These are phyloP conservation scores for Aythya fuligula DNA, from an alignment of 2,797 vertebrate genomes.

Conservation along the genomic window DNA sequence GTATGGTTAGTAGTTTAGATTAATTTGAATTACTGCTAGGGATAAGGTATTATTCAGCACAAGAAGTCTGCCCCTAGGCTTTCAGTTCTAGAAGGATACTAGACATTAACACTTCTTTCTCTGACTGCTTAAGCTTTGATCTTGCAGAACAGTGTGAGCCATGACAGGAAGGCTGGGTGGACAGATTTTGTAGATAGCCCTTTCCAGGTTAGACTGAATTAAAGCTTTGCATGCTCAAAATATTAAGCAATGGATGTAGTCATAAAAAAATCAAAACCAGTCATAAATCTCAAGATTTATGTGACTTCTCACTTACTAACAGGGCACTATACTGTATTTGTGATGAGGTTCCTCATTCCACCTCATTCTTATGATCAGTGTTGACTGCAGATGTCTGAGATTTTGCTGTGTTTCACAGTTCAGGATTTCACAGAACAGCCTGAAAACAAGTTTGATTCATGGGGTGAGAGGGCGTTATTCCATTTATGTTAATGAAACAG, in stretches of 20 bases:
- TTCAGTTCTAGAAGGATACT: neutral
- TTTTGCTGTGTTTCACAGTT: neutral
- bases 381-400: neutral
- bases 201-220: neutral
- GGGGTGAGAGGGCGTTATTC: neutral
- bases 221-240: neutral
- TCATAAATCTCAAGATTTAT: neutral
- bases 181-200: neutral
- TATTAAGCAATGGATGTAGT: neutral
- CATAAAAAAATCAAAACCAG: neutral
- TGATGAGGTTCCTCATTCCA: neutral
- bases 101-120: neutral
- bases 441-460: neutral
- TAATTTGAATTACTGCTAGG: neutral
- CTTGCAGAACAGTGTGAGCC: neutral
- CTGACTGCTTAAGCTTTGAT: neutral
- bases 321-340: neutral
- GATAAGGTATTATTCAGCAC: neutral
- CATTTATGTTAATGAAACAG: neutral
- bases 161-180: neutral
- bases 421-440: neutral
- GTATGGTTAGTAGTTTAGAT: neutral
- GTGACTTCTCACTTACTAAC: neutral
- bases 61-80: neutral
- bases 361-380: neutral